A percentile compares a stretch with the other conserved stretches of the same genome.
Conservation (phyloP, 2,113 vertebrate genomes). For the Stegostoma tigrinum region DNA sequence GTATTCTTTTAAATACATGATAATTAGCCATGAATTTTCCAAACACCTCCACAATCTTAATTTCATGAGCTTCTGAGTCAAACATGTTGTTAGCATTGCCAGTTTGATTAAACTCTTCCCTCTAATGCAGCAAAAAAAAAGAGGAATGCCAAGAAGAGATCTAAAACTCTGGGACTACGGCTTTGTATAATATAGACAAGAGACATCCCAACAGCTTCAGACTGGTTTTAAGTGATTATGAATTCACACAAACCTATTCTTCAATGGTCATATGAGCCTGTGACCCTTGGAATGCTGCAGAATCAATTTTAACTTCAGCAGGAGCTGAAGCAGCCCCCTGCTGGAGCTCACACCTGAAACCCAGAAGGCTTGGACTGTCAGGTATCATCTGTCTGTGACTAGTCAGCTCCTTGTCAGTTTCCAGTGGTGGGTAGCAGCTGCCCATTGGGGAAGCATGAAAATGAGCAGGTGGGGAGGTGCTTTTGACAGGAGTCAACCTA, state of each 20-base stretch:
- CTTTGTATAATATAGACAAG: neutral
- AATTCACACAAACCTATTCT: neutral
- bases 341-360: neutral
- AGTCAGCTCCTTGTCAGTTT: neutral
- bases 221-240: neutral
- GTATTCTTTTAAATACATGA: neutral
- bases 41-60: conserved; percentile 6
- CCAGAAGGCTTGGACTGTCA: neutral
- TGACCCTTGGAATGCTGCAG: neutral
- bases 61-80: neutral
- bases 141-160: neutral
- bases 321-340: neutral
- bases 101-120: neutral
- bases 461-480: neutral
- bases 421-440: neutral
- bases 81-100: neutral
- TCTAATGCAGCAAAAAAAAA: neutral
- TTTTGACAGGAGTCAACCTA: neutral
- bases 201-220: neutral
- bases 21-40: neutral
- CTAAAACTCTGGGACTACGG: neutral
- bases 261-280: neutral
- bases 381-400: neutral
- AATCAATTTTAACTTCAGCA: neutral
- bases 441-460: neutral